Evolutionary conservation across 1,140 invertebrate species (phyloP).

Genomic region (Trialeurodes vaporariorum): DNA sequence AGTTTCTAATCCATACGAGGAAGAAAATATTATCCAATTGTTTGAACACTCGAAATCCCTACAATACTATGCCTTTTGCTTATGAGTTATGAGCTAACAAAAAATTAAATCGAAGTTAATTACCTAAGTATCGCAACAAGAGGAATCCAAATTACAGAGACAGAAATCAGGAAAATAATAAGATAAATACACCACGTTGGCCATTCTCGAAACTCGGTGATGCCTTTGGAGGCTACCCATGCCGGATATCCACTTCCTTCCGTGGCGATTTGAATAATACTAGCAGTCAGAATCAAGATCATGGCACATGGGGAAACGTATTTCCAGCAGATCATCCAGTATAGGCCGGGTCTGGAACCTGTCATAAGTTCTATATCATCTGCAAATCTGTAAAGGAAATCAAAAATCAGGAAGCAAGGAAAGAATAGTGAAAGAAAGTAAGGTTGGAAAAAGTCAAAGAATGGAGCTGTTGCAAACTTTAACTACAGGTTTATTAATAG

Average conservation of each 20-base stretch:
- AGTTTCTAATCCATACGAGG: too few species aligned
- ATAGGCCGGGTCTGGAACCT: constrained; percentile 67
- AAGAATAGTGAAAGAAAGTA: background rate
- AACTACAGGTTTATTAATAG: background rate
- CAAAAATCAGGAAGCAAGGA: constrained; percentile 4
- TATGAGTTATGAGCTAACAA: too few species aligned
- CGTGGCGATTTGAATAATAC: constrained; percentile 65
- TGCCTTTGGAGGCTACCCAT: constrained; percentile 62
- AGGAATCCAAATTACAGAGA: constrained; percentile 81
- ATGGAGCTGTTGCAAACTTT: too few species aligned
- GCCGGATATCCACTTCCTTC: constrained; percentile 75
- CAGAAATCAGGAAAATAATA: constrained; percentile 57
- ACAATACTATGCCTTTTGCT: too few species aligned
- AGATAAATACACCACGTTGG: constrained; percentile 65
- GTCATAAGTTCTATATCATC: constrained; percentile 94
- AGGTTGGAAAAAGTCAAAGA: background rate
- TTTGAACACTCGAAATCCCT: too few species aligned
- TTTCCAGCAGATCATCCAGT: constrained; percentile 90
- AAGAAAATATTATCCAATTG: too few species aligned
- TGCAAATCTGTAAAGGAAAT: constrained; percentile 52
- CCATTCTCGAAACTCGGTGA: constrained; percentile 62
- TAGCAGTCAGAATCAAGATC: constrained; percentile 74
- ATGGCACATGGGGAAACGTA: constrained; percentile 84
- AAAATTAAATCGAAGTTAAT: constrained; percentile 10
- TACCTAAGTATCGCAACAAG: constrained; percentile 67